phyloP scores from a whole-genome alignment of 2,797 vertebrate genomes.

The Thalassophryne amazonica region DNA sequence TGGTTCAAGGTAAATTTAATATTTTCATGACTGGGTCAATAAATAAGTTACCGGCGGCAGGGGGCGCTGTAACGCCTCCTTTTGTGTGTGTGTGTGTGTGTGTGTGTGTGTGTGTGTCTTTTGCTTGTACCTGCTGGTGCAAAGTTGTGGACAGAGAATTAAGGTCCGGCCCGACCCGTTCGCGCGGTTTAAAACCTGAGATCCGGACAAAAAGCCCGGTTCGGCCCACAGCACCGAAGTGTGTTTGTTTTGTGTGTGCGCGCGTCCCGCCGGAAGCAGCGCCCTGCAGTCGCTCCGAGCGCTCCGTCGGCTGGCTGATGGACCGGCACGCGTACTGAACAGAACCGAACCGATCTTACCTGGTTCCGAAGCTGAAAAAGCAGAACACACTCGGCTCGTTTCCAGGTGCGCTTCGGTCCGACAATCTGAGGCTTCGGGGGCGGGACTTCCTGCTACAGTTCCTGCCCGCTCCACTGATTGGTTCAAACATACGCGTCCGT shows the following conservation, averaged over 20 bases:
- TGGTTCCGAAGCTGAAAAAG: neutral
- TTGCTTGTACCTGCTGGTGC: too few species aligned
- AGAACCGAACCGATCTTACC: slow-evolving; percentile 18
- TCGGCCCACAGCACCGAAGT: neutral
- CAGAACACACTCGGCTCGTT: slow-evolving; percentile 2
- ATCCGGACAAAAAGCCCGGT: neutral
- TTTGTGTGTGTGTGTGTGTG: too few species aligned
- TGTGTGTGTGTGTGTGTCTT: too few species aligned
- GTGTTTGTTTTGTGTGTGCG: neutral
- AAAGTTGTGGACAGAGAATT: too few species aligned
- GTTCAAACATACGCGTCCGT: fast-evolving
- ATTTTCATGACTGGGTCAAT: too few species aligned
- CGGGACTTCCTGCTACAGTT: slow-evolving; percentile 21
- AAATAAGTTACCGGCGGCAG: neutral
- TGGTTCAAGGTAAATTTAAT: too few species aligned
- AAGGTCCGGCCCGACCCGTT: too few species aligned
- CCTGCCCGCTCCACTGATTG: slow-evolving; percentile 1
- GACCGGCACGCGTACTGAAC: fast-evolving
- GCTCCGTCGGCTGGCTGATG: neutral
- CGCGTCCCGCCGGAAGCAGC: slow-evolving; percentile 11
- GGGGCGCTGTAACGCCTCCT: neutral
- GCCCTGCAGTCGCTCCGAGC: neutral
- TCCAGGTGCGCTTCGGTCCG: slow-evolving; percentile 32
- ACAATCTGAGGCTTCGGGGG: slow-evolving; percentile 2
- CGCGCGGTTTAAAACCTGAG: too few species aligned